Evolutionary conservation across 2,113 vertebrate species (phyloP), one percentile per base, ranked within the genome.

Genomic region (Butorides virescens): DNA sequence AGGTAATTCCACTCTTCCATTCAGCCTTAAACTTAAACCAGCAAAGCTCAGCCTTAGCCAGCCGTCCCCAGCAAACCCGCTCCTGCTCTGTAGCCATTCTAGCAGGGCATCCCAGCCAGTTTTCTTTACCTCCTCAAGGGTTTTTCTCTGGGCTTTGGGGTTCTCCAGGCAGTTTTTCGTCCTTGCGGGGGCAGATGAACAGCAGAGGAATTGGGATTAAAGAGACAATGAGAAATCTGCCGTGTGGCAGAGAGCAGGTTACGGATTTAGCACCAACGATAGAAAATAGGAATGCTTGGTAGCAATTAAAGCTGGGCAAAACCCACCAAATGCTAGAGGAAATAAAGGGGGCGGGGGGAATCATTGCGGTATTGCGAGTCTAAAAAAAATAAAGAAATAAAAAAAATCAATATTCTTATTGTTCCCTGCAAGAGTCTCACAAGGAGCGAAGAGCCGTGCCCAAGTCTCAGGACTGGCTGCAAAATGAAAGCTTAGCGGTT

Each of bases 281-380:
- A 79, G 84, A 84, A 87, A 70, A 68, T 4, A 39, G 79, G n/a
- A 81, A 59, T 91, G 74, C 29, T 90, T 76, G 88, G 84, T 10
- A 67, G 66, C 78, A 83, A 92, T 76, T 93, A 79, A 85, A 95
- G 86, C 74, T 68, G 62, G 77, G 50, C 86, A 86, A 82, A 97
- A 9, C 58, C 63, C 88, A 75, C 68, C 52, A 55, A 91, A 81
- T 12, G 27, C 49, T 70, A 32, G 15, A 39, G 47, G 91, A 95
- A 89, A 77, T 71, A 53, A 34, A 22, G 22, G 18, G 52, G 52
- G n/a, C n/a, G 21, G 36, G 12, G 15, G 4, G 12, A 88, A 91
- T 56, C 76, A 42, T 3, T 56, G 59, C 4, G 2, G 46, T 58
- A 34, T 66, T 63, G 50, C 0, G 0, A 70, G 58, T 53, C 53